Conservation (phyloP, 2,113 vertebrate species). For the Malurus cyaneus region DNA sequence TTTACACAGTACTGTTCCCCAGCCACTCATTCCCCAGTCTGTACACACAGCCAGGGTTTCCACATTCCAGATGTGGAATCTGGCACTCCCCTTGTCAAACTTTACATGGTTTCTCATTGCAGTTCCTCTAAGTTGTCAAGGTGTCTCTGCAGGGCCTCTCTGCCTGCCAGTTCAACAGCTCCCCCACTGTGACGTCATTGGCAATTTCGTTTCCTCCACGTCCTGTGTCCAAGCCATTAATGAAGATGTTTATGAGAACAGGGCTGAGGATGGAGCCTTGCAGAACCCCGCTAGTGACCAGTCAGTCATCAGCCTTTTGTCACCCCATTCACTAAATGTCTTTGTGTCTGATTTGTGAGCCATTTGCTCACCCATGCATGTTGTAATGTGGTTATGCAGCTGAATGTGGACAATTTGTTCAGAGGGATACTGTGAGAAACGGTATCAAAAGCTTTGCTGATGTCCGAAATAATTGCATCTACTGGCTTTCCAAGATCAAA, state of each 20-base stretch:
- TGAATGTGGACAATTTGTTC: neutral
- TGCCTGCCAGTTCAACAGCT: accelerated
- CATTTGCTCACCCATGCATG: accelerated
- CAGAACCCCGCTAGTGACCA: too few species aligned
- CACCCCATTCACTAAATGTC: neutral
- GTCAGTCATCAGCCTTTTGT: accelerated
- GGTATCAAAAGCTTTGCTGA: neutral
- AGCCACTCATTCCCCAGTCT: neutral
- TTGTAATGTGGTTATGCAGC: neutral
- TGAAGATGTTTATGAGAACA: neutral
- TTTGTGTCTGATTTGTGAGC: neutral
- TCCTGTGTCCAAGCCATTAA: neutral
- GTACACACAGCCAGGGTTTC: neutral
- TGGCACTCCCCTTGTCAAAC: neutral
- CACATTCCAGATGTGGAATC: neutral
- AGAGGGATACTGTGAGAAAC: neutral
- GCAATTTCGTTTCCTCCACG: neutral
- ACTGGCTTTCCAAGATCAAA: neutral
- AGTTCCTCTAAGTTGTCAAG: neutral
- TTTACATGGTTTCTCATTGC: neutral
- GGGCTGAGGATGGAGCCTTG: neutral
- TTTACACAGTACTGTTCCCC: neutral
- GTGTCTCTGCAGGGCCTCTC: neutral
- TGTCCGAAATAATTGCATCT: neutral
- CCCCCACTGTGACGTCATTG: neutral